Evolutionary conservation across 2,888 invertebrate genomes (phyloP).

Genomic region (Lepidocyrtoides sp.): DNA sequence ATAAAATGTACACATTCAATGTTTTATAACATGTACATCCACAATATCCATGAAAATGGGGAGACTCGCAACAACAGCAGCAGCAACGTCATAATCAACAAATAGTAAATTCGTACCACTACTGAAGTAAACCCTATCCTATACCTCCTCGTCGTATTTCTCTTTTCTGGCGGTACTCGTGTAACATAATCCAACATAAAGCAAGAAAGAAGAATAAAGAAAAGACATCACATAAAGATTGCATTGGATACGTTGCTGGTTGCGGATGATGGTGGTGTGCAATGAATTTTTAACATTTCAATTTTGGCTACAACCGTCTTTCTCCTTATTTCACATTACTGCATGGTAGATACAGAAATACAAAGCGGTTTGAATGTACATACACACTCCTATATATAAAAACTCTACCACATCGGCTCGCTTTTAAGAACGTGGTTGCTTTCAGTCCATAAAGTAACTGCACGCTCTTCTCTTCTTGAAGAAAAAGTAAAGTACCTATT

Average conservation of each 20-base stretch:
- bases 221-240: slow-evolving; percentile 82
- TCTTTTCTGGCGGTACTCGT: slow-evolving; percentile 15
- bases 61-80: slow-evolving; percentile 5
- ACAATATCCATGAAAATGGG: background rate
- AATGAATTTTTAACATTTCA: slow-evolving; percentile 85
- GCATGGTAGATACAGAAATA: background rate
- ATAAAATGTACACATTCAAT: background rate
- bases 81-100: too few relatives aligned
- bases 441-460: too few relatives aligned
- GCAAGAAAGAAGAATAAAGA: slow-evolving; percentile 63
- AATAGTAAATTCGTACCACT: too few relatives aligned
- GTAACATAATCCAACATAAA: slow-evolving; percentile 35
- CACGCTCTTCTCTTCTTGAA: background rate
- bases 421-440: too few relatives aligned
- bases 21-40: too few relatives aligned
- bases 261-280: slow-evolving; percentile 82
- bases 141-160: background rate
- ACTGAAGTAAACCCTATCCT: slow-evolving; percentile 14
- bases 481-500: slow-evolving; percentile 40
- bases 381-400: slow-evolving; percentile 5
- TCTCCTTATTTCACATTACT: slow-evolving; percentile 52
- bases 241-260: slow-evolving; percentile 75
- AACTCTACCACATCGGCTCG: too few relatives aligned
- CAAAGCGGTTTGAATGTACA: slow-evolving; percentile 47
- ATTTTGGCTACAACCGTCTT: slow-evolving; percentile 77